phyloP scores from a whole-genome alignment of 2,113 vertebrate species.

The Myrmophylax atrothorax region DNA sequence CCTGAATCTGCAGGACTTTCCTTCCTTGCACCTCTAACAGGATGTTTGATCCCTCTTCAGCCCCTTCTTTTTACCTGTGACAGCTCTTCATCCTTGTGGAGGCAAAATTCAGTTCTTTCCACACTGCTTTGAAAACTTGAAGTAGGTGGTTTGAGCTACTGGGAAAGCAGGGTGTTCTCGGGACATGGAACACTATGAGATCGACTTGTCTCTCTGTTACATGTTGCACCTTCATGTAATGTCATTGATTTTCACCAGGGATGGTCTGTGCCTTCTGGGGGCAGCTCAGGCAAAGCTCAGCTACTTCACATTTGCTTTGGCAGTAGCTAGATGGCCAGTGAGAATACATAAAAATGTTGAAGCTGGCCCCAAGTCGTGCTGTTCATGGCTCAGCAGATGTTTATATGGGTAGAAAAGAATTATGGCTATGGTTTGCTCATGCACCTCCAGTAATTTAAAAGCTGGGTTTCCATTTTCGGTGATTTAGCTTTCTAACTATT shows the following conservation, averaged over 20 bases:
- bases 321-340: background rate
- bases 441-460: background rate
- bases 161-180: background rate
- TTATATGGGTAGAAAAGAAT: background rate
- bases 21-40: background rate
- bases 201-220: background rate
- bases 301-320: background rate
- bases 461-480: background rate
- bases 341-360: background rate
- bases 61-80: background rate
- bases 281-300: background rate
- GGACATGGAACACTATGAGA: rapidly evolving
- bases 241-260: background rate
- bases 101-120: background rate
- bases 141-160: background rate
- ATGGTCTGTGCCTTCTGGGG: background rate
- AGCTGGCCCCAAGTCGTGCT: rapidly evolving
- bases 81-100: background rate
- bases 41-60: background rate
- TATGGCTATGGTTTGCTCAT: background rate
- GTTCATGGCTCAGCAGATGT: background rate
- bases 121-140: background rate
- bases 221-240: background rate
- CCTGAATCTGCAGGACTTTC: background rate
- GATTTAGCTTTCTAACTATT: background rate